Conservation (phyloP, 1,140 invertebrate species). For the Diploscapter pachys region DNA sequence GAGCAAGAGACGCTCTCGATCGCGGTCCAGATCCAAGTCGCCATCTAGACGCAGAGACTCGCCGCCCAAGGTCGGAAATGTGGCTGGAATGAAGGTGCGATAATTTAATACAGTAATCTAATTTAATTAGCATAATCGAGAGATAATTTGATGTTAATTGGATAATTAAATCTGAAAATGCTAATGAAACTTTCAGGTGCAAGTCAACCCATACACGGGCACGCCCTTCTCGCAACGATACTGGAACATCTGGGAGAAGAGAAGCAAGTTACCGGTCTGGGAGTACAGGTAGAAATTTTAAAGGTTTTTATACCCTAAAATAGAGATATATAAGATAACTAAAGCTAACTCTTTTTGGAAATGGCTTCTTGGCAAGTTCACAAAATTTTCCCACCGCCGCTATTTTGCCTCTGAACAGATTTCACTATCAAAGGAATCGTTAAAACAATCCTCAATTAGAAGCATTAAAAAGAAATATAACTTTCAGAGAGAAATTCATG, state of each 20-base stretch:
- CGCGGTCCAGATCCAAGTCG: slow-evolving; percentile 22
- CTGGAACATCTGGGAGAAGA: slow-evolving; percentile 71
- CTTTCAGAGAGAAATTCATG: slow-evolving; percentile 77
- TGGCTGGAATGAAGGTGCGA: neutral
- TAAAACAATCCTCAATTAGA: too few relatives aligned
- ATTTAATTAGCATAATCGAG: neutral
- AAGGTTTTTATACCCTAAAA: too few relatives aligned
- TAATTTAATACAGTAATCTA: neutral
- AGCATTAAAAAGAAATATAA: too few relatives aligned
- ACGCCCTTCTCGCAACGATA: slow-evolving; percentile 57
- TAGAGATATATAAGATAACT: too few relatives aligned
- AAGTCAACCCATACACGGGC: slow-evolving; percentile 45
- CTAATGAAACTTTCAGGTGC: neutral
- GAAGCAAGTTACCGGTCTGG: slow-evolving; percentile 89
- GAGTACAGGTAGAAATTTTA: slow-evolving; percentile 72
- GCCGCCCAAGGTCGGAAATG: neutral
- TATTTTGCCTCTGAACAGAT: too few relatives aligned
- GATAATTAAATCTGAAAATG: neutral
- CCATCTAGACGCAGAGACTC: slow-evolving; percentile 2
- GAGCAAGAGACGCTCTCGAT: slow-evolving; percentile 12
- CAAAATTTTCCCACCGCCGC: too few relatives aligned
- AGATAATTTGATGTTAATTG: too few relatives aligned
- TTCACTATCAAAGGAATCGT: too few relatives aligned
- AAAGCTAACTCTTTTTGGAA: too few relatives aligned
- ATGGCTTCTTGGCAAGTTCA: too few relatives aligned